phyloP scores from a whole-genome alignment of 1,140 invertebrate genomes.

The Mactra quadrangularis region DNA sequence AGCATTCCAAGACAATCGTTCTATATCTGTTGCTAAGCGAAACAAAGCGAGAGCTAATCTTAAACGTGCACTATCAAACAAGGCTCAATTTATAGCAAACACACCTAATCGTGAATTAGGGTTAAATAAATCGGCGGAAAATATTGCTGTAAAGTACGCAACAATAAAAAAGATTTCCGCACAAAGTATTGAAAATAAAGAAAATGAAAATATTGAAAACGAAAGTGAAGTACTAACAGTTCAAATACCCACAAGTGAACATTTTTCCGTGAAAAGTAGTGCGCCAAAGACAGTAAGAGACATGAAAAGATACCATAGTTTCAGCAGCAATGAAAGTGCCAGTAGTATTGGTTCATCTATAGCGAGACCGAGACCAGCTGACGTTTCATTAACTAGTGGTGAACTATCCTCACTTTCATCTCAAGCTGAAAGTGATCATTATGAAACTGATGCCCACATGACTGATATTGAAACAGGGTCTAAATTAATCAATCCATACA shows the following conservation, averaged over 20 bases:
- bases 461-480: slow-evolving; percentile 61
- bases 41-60: slow-evolving; percentile 70
- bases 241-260: slow-evolving; percentile 32
- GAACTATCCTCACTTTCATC: slow-evolving; percentile 77
- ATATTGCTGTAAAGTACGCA: slow-evolving; percentile 71
- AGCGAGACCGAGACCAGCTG: slow-evolving; percentile 28
- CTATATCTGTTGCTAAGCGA: slow-evolving; percentile 57
- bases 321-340: slow-evolving; percentile 74
- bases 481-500: slow-evolving; percentile 35
- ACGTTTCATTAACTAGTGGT: slow-evolving; percentile 74
- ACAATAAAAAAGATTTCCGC: slow-evolving; percentile 64
- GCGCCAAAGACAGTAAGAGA: slow-evolving; percentile 15
- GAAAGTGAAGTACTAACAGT: slow-evolving; percentile 28
- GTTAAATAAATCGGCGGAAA: neutral
- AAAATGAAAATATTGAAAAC: slow-evolving; percentile 31
- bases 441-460: slow-evolving; percentile 66
- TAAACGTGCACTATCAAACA: slow-evolving; percentile 67
- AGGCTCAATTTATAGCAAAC: slow-evolving; percentile 43
- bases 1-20: slow-evolving; percentile 32
- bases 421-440: slow-evolving; percentile 68
- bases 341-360: slow-evolving; percentile 64
- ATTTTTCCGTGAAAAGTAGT: slow-evolving; percentile 33
- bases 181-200: slow-evolving; percentile 20
- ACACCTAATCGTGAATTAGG: slow-evolving; percentile 15
- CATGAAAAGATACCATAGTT: slow-evolving; percentile 68